Evolutionary conservation across 2,113 vertebrate genomes (phyloP).

Genomic region (Clinocottus analis): DNA sequence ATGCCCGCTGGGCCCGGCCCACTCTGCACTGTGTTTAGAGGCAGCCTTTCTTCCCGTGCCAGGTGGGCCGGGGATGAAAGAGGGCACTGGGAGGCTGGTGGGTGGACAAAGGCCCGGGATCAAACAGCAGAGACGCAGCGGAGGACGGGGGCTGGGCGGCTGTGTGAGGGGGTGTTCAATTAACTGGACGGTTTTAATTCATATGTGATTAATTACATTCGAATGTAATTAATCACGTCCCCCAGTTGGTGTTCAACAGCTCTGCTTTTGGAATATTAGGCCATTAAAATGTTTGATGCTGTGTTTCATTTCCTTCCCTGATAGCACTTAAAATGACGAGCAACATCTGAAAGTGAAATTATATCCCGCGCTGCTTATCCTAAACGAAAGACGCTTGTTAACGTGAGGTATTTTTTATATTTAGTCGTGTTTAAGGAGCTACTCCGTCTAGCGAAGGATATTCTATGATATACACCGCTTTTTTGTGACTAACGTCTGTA

Average conservation of each 20-base stretch:
- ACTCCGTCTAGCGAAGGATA: conserved; percentile 16
- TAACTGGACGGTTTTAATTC: conserved; percentile 47
- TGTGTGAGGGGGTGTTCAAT: conserved; percentile 44
- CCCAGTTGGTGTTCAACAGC: conserved; percentile 21
- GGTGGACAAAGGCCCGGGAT: conserved; percentile 72
- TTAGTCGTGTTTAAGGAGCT: conserved; percentile 27
- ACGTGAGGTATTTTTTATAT: conserved; percentile 51
- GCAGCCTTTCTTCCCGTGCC: conserved; percentile 80
- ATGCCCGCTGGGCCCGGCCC: conserved; percentile 59
- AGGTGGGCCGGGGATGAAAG: conserved; percentile 73
- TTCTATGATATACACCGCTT: conserved; percentile 15
- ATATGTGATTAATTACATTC: conserved; percentile 46
- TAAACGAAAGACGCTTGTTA: background rate
- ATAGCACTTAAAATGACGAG: conserved; percentile 39
- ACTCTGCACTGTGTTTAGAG: conserved; percentile 71
- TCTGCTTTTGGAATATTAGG: conserved; percentile 33
- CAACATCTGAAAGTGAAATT: conserved; percentile 17
- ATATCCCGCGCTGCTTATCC: background rate
- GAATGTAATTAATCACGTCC: too few relatives aligned
- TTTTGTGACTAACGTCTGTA: conserved; percentile 36
- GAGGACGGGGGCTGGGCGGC: conserved; percentile 32
- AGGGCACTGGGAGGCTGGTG: conserved; percentile 44
- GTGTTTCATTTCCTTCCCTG: conserved; percentile 58
- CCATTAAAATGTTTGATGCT: conserved; percentile 28
- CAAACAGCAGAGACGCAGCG: conserved; percentile 60